These are phyloP conservation scores for Elachura formosa DNA, from an alignment of 2,113 vertebrate species.

Conservation along the genomic window DNA sequence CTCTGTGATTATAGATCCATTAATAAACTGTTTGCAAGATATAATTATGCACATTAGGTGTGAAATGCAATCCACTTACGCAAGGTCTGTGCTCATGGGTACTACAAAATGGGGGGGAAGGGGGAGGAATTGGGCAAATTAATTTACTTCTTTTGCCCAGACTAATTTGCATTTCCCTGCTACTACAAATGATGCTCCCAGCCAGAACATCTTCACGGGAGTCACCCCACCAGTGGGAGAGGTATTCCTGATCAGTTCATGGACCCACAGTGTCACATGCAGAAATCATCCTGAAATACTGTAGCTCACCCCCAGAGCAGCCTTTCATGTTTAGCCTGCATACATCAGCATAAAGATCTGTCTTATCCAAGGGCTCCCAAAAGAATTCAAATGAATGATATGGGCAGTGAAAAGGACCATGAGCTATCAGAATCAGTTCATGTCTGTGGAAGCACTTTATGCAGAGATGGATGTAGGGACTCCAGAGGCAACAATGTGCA, in stretches of 20 bases:
- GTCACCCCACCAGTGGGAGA: background rate
- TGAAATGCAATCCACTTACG: background rate
- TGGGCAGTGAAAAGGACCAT: background rate
- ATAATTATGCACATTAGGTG: slow-evolving; percentile 30
- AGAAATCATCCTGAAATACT: background rate
- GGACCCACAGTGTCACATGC: background rate
- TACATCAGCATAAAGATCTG: background rate
- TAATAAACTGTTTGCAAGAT: slow-evolving; percentile 43
- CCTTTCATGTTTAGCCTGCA: background rate
- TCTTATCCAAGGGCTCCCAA: background rate
- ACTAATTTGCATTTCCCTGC: background rate
- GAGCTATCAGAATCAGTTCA: background rate
- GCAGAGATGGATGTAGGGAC: background rate
- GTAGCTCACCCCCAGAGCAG: background rate
- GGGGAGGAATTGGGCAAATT: background rate
- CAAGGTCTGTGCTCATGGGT: background rate
- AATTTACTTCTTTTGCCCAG: background rate
- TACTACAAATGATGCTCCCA: background rate
- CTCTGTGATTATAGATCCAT: slow-evolving; percentile 39
- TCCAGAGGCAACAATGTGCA: background rate
- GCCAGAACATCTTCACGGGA: background rate
- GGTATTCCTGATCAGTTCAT: background rate
- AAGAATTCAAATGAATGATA: background rate
- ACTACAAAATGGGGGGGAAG: background rate
- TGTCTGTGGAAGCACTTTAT: background rate